Evolutionary conservation across 1,140 invertebrate genomes (phyloP), one percentile per base, ranked within the genome.

Genomic region (Brachionus rotundiformis): DNA sequence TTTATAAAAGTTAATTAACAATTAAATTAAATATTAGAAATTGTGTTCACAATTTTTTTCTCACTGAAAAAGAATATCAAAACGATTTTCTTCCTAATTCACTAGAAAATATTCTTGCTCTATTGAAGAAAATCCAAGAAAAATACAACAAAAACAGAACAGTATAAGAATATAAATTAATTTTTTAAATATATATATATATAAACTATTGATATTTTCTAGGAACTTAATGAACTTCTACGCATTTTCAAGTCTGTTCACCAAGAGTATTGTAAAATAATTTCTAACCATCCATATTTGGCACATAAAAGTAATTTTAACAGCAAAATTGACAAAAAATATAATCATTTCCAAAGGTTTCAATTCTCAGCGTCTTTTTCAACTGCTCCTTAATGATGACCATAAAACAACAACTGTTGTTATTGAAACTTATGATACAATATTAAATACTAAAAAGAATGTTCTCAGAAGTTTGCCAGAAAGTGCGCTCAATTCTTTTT

Each of bases 121-220:
- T 79, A 25, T 47, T 25, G 13, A 79, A 63, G 41, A 79, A 63
- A 19, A 54, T 79, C 23, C 76, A 79, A 79, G 76, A 79, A 39
- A 54, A 63, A 31, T 49, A 79, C 29, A 63, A 59, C 25, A 77
- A 49, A 49, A 36, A 36, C 13, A 75, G 39, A 39, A 49, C 29
- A 6, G 71, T 71, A 75, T n/a, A 23, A 31, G 2, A 33, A 33
- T 3, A 39, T 27, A 23, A 16, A 68, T 68, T 4, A 33, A 27
- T n/a, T 68, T 31, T 33, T 39, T 27, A 16, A n/a, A n/a, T n/a
- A n/a, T n/a, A n/a, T n/a, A n/a, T n/a, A n/a, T n/a, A n/a, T n/a
- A n/a, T n/a, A n/a, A n/a, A n/a, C n/a, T n/a, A n/a, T n/a, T n/a
- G n/a, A n/a, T 44, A 41, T 25, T 41, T 41, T 25, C 13, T n/a